Evolutionary conservation across 2,888 invertebrate species (phyloP), one percentile per base, ranked within the genome.

Genomic region (Sarcophaga rosellei): DNA sequence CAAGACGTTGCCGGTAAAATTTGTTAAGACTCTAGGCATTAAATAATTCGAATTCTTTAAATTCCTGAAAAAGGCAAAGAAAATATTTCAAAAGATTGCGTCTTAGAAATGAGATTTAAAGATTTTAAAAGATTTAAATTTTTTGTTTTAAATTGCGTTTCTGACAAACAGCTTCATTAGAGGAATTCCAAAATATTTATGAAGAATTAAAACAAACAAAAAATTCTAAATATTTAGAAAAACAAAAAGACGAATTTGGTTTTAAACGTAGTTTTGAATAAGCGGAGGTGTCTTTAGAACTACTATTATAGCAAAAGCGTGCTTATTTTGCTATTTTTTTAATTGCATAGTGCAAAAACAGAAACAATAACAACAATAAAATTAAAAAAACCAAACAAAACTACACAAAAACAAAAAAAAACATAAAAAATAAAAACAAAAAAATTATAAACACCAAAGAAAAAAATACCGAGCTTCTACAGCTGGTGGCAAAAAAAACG

Each of bases 281-380:
- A 20, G 78, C 47, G 70, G 63, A 62, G 21, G 69, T 62, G 17
- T 45, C 35, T 35, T 20, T 12, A 4, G 53, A 61, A 77, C 17
- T 45, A 53, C 17, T 59, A 53, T 20, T 78, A 63, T 63, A 62
- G 70, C 70, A 79, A 79, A 79, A 72, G 70, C 65, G 78, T 79
- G 78, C 70, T 65, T 79, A 72, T 63, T 25, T 17, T 70, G 47
- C 20, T 68, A 59, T 47, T 17, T 77, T 62, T 61, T 77, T 59
- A 57, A 45, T 57, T 53, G 69, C 23, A 17, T 17, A 5, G 53
- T 15, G 17, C 12, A 53, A 53, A 53, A 12, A 53, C 4, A 53
- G 10, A 53, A 53, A 53, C 12, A 53, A 35, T 65, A 65, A 25
- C 25, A 69, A 53, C 23, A 69, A 53, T 53, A 21, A 69, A 57